Evolutionary conservation across 1,140 invertebrate species (phyloP).

Genomic region (Holotrichia oblita): DNA sequence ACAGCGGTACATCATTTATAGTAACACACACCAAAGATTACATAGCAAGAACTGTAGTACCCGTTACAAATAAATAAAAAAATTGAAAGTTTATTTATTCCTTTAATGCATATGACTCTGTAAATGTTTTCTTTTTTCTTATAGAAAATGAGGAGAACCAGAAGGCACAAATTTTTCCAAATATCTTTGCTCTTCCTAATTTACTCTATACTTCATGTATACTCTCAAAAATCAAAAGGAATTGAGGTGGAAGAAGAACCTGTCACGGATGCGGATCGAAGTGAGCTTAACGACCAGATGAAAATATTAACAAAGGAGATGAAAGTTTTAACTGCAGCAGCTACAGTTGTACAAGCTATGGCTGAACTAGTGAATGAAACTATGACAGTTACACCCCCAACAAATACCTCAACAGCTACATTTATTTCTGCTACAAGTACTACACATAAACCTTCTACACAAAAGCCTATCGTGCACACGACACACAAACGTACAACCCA

Average conservation of each 20-base stretch:
- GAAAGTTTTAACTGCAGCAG: background rate
- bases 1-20: no score
- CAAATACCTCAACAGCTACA: no score
- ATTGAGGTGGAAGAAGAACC: background rate
- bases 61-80: no score
- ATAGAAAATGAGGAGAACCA: constrained; percentile 63
- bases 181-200: constrained; percentile 67
- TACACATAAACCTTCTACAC: no score
- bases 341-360: background rate
- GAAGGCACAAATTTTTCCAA: constrained; percentile 65
- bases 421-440: no score
- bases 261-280: background rate
- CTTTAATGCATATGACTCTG: background rate
- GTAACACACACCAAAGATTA: no score
- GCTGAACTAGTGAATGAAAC: background rate
- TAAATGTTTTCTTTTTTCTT: constrained; percentile 40
- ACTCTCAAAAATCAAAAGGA: constrained; percentile 53
- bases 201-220: constrained; percentile 65
- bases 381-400: background rate
- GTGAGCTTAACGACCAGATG: background rate
- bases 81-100: no score
- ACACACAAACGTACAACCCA: background rate
- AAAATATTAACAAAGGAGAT: background rate
- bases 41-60: no score
- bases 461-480: background rate